These are phyloP conservation scores for Gallinago paraguaiae DNA, from an alignment of 2,113 vertebrate species.

Conservation along the genomic window DNA sequence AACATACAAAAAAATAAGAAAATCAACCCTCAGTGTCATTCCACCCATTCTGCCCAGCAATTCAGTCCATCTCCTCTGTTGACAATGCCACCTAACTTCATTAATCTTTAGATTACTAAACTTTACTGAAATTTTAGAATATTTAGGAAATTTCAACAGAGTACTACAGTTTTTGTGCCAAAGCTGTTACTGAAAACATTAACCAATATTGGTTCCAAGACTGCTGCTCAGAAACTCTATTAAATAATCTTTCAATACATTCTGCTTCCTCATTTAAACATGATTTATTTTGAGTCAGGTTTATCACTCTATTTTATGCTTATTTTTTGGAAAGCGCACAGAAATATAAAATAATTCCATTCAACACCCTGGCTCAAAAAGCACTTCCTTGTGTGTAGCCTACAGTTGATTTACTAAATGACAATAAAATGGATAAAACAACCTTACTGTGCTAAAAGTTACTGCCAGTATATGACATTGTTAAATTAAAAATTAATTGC, in stretches of 20 bases:
- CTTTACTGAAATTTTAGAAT: background rate
- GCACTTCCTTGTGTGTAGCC: background rate
- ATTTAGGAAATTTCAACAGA: background rate
- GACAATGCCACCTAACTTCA: background rate
- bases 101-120: too few species aligned
- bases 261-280: background rate
- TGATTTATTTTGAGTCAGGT: conserved; percentile 41
- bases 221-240: conserved; percentile 42
- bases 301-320: conserved; percentile 39
- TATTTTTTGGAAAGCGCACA: conserved; percentile 45
- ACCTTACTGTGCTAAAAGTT: conserved; percentile 13
- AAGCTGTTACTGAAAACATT: conserved; percentile 42
- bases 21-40: background rate
- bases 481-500: conserved; percentile 65
- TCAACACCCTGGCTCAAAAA: background rate
- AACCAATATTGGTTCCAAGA: conserved; percentile 41
- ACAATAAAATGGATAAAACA: conserved; percentile 17
- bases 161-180: background rate
- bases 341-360: conserved; percentile 33
- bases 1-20: background rate
- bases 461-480: conserved; percentile 16
- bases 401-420: background rate
- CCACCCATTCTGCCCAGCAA: background rate
- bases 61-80: background rate
- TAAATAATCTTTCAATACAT: conserved; percentile 40